A percentile compares a stretch with the other conserved stretches of the same genome.
Evolutionary conservation across 2,797 vertebrate species (phyloP).

Genomic region (Coreius guichenoti): DNA sequence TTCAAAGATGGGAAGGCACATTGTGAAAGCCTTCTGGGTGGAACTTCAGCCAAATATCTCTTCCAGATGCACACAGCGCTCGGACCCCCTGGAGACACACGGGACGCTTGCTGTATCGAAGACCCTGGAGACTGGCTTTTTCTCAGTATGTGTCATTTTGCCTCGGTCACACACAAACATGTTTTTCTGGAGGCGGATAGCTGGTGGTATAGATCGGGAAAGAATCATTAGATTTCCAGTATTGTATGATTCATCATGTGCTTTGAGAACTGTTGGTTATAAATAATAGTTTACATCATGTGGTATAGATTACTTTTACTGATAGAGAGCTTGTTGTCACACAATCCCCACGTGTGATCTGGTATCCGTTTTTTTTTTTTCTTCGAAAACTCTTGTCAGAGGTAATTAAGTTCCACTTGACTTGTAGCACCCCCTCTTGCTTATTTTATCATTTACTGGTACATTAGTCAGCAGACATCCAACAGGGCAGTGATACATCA

Average conservation of each 20-base stretch:
- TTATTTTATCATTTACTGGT: conserved; percentile 62
- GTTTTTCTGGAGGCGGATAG: conserved; percentile 45
- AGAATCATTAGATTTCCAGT: conserved; percentile 53
- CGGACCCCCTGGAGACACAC: conserved; percentile 17
- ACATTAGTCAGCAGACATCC: conserved; percentile 64
- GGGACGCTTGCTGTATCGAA: conserved; percentile 31
- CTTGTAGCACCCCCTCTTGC: conserved; percentile 51
- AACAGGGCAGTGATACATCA: conserved; percentile 46
- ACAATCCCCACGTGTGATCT: conserved; percentile 46
- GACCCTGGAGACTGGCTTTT: conserved; percentile 6
- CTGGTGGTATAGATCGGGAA: conserved; percentile 39
- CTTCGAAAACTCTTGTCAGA: conserved; percentile 49
- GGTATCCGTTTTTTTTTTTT: conserved; percentile 31
- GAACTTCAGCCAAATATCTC: conserved; percentile 46
- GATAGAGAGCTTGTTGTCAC: conserved; percentile 35
- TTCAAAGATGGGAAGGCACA: conserved; percentile 38
- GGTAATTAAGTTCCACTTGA: conserved; percentile 64
- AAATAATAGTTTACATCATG: conserved; percentile 69
- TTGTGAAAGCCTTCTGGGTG: conserved; percentile 50
- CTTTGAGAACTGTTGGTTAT: conserved; percentile 62
- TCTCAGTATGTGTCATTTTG: conserved; percentile 9
- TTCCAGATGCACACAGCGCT: conserved; percentile 57
- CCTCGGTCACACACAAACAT: conserved; percentile 29
- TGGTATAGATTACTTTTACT: conserved; percentile 76
- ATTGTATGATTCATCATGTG: conserved; percentile 50